Percentiles rank a stretch among this genome's conserved stretches.
Evolutionary conservation across 2,888 invertebrate genomes (phyloP).

Genomic region (Calameuta filiformis): DNA sequence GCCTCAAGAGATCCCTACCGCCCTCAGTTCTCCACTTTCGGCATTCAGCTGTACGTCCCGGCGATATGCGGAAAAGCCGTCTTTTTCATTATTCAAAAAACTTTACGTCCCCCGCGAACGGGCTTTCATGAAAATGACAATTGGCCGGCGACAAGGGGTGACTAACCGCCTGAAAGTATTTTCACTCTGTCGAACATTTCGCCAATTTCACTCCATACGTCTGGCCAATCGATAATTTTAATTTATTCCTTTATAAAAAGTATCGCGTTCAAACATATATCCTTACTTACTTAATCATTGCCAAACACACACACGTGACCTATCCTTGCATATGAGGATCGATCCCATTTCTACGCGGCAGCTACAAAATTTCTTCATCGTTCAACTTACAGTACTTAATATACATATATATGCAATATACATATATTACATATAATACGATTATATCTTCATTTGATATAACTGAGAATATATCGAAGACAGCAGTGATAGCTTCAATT

Average conservation of each 20-base stretch:
- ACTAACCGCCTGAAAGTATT: background rate
- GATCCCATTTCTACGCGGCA: background rate
- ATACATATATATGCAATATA: background rate
- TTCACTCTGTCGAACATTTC: background rate
- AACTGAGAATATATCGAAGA: conserved; percentile 45
- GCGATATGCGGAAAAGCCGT: background rate
- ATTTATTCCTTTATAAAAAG: background rate
- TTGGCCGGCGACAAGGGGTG: background rate
- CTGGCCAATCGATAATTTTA: background rate
- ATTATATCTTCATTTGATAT: background rate
- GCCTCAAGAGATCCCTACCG: background rate
- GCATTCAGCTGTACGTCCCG: background rate
- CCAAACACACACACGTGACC: background rate
- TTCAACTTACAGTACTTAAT: background rate
- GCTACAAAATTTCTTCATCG: background rate
- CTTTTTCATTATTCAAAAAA: background rate
- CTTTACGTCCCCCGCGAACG: background rate
- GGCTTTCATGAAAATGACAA: background rate
- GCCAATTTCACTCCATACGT: background rate
- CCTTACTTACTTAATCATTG: background rate
- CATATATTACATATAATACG: background rate
- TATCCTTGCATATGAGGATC: background rate
- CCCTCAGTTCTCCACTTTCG: background rate
- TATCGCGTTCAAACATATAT: background rate
- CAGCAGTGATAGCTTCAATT: conserved; percentile 46